These are phyloP conservation scores for Bellardia bayeri DNA, from an alignment of 2,888 invertebrate species.

Conservation along the genomic window DNA sequence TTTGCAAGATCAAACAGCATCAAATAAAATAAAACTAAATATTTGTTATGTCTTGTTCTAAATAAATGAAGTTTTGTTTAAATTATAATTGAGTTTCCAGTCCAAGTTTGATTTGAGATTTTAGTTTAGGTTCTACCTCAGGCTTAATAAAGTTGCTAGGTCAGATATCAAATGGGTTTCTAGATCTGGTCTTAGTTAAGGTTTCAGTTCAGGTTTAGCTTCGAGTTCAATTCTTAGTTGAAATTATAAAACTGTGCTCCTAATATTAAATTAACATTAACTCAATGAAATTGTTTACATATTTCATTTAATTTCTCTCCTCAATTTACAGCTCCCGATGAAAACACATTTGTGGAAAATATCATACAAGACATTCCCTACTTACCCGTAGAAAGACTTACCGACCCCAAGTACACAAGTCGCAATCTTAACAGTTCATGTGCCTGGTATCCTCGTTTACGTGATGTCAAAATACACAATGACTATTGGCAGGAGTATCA, in stretches of 20 bases:
- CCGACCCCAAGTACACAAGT: slow-evolving; percentile 87
- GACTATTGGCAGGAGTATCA: slow-evolving; percentile 95
- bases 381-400: slow-evolving; percentile 92
- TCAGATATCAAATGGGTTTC: neutral
- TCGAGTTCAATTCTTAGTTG: neutral
- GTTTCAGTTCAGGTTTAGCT: neutral
- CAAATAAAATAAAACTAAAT: too few relatives aligned
- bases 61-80: neutral
- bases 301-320: neutral
- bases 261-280: neutral
- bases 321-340: slow-evolving; percentile 24
- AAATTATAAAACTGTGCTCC: too few relatives aligned
- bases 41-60: too few relatives aligned
- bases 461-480: slow-evolving; percentile 95
- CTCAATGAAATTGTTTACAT: neutral
- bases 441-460: slow-evolving; percentile 92
- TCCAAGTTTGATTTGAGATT: neutral
- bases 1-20: too few relatives aligned
- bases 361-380: slow-evolving; percentile 91
- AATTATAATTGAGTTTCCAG: neutral
- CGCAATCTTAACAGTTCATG: slow-evolving; percentile 87
- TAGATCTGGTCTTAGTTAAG: neutral
- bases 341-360: slow-evolving; percentile 81
- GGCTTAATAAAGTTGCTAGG: neutral
- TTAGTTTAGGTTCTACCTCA: neutral